A percentile compares a stretch with the other conserved stretches of the same genome.
These are phyloP conservation scores for Callitettix versicolor DNA, from an alignment of 1,140 invertebrate species.

Conservation along the genomic window DNA sequence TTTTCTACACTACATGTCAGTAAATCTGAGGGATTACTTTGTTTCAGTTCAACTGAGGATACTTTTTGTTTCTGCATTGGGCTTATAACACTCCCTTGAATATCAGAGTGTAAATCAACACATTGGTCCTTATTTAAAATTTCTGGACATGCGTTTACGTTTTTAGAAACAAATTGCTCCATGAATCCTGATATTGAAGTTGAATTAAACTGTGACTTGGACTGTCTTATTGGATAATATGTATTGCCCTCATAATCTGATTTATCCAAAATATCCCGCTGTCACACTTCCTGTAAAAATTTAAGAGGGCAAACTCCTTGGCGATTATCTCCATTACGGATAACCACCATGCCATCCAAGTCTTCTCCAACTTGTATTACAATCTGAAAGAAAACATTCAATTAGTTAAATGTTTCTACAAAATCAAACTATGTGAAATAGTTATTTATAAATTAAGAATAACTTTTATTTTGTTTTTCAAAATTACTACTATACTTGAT, in stretches of 20 bases:
- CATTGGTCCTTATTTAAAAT: background rate
- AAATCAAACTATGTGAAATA: background rate
- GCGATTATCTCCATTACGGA: conserved; percentile 77
- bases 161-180: background rate
- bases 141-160: background rate
- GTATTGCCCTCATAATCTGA: background rate
- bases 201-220: conserved; percentile 1
- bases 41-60: background rate
- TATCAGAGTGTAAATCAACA: background rate
- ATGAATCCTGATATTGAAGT: background rate
- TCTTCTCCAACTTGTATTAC: conserved; percentile 73
- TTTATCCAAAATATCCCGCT: conserved; percentile 23
- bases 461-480: background rate
- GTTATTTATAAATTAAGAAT: background rate
- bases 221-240: conserved; percentile 3
- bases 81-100: background rate
- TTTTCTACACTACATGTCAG: background rate
- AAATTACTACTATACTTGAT: too few relatives aligned
- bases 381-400: conserved; percentile 37
- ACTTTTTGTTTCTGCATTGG: background rate
- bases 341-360: conserved; percentile 83
- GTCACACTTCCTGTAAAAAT: conserved; percentile 77
- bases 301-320: conserved; percentile 72
- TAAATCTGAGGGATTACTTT: background rate
- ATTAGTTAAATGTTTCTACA: too few relatives aligned